Evolutionary conservation across 2,888 invertebrate species (phyloP).

Genomic region (Pherbina coryleti): DNA sequence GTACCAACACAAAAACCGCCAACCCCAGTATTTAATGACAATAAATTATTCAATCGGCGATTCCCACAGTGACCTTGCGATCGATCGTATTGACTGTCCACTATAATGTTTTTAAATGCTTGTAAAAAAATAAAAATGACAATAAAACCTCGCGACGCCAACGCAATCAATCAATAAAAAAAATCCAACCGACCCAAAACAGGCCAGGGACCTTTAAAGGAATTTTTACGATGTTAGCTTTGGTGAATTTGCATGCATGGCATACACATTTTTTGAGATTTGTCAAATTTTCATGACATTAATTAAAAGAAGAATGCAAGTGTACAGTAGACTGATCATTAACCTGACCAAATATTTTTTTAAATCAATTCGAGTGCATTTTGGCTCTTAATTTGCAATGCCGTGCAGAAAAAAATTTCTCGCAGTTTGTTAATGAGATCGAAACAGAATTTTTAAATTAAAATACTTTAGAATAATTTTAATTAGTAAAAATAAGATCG

Average conservation of each 20-base stretch:
- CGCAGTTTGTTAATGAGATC: too few species aligned
- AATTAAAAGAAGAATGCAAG: too few species aligned
- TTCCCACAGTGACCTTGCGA: conserved; percentile 28
- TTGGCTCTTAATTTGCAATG: too few species aligned
- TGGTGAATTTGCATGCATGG: conserved; percentile 23
- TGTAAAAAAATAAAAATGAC: neutral
- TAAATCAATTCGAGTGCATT: too few species aligned
- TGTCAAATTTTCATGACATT: too few species aligned
- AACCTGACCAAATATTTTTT: too few species aligned
- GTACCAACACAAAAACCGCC: too few species aligned
- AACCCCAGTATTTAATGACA: conserved; percentile 11
- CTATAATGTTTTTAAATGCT: conserved; percentile 18
- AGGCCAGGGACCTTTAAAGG: conserved; percentile 27
- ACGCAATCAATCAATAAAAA: conserved; percentile 14
- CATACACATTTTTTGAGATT: neutral
- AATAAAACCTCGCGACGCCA: conserved; percentile 2
- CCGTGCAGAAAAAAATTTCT: too few species aligned
- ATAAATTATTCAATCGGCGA: conserved; percentile 35
- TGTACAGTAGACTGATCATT: too few species aligned
- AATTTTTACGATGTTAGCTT: neutral
- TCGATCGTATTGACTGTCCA: conserved; percentile 9
- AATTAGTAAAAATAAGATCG: too few species aligned
- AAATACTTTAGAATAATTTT: too few species aligned
- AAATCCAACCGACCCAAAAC: neutral
- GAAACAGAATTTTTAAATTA: too few species aligned